Evolutionary conservation across 1,140 invertebrate genomes (phyloP), one percentile per base, ranked within the genome.

Genomic region (Meteorus sp.): DNA sequence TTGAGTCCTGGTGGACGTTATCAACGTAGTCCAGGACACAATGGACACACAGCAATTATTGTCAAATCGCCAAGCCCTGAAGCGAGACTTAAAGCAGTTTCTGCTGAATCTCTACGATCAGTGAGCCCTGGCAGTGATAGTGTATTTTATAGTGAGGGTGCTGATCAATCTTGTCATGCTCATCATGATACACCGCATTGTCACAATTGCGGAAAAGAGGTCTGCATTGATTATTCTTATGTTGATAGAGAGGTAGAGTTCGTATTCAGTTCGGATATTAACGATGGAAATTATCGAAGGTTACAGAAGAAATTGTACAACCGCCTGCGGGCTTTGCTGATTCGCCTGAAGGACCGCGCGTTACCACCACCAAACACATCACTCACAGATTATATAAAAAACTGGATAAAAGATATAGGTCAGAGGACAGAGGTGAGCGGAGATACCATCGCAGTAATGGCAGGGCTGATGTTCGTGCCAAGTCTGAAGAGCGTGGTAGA

Each of bases 61-160:
- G 56, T 76, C 0, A 82, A 82, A 51, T 77, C 81, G 1, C 81
- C 70, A 56, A 84, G 74, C 68, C 77, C 59, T 8, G 80, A 81
- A 48, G 66, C 76, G 20, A 77, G 85, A 68, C 81, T 91, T 20
- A 92, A 92, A 76, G 90, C 90, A n/a, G 76, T 91, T 44, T 93
- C 90, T 64, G 90, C 90, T 27, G 91, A 93, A 75, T 92, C 90
- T 0, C 74, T 93, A 50, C 83, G 91, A 55, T 92, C 90, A 2
- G 89, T 90, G 51, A 92, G 90, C 70, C 91, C 91, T 9, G 91
- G 91, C 9, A 93, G 91, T 64, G 92, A 93, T 74, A 92, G 89
- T 55, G 91, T 94, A 17, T 94, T 94, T 75, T 92, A 93, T 74
- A 91, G 89, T 69, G 90, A 92, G 81, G 87, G 83, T 64, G 87